Evolutionary conservation across 2,113 vertebrate genomes (phyloP).

Genomic region (Axis porcinus): DNA sequence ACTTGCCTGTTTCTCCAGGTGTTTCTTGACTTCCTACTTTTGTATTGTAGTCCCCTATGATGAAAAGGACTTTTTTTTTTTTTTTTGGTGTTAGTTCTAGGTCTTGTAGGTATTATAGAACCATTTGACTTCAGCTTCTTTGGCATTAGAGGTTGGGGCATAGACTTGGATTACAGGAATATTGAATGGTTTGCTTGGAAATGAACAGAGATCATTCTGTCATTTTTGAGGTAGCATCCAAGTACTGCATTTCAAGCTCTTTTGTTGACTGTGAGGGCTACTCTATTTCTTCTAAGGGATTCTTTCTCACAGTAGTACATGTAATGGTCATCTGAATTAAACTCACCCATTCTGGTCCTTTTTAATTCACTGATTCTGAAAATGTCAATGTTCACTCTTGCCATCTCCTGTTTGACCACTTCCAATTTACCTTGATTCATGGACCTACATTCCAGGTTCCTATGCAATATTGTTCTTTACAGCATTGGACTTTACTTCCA

Average conservation of each 20-base stretch:
- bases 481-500: neutral
- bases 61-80: neutral
- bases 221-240: neutral
- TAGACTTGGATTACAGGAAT: neutral
- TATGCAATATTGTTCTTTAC: neutral
- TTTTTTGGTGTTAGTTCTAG: neutral
- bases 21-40: neutral
- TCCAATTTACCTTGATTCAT: neutral
- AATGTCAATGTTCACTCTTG: neutral
- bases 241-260: neutral
- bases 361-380: neutral
- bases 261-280: neutral
- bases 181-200: neutral
- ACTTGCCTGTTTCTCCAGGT: neutral
- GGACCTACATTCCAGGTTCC: neutral
- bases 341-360: neutral
- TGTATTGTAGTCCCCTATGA: neutral
- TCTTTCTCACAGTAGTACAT: neutral
- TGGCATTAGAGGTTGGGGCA: neutral
- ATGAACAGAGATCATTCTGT: neutral
- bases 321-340: neutral
- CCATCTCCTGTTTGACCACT: neutral
- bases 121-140: neutral
- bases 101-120: neutral
- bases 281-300: neutral